Conservation (phyloP, 1,140 invertebrate species). For the Araneus ventricosus region DNA sequence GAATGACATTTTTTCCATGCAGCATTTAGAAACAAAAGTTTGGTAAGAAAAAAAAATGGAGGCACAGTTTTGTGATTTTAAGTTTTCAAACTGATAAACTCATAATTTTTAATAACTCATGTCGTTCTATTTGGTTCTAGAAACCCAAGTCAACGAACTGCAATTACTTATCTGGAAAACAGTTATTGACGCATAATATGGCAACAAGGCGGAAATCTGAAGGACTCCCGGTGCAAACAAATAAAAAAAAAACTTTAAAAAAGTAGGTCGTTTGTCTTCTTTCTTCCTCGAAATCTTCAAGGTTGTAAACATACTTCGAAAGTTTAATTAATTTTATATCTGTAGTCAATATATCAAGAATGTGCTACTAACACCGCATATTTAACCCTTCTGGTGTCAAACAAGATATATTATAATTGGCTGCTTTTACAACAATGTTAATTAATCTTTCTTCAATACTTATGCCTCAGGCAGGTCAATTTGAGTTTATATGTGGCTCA, state of each 20-base stretch:
- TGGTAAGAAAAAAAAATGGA: too few relatives aligned
- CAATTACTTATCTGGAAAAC: conserved; percentile 10
- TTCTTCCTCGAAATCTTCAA: conserved; percentile 54
- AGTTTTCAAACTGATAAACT: neutral
- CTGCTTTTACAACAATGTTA: too few relatives aligned
- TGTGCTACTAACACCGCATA: too few relatives aligned
- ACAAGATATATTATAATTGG: too few relatives aligned
- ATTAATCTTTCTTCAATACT: too few relatives aligned
- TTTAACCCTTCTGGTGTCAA: too few relatives aligned
- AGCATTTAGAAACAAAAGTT: too few relatives aligned
- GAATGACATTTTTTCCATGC: too few relatives aligned
- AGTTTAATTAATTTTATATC: conserved; percentile 6
- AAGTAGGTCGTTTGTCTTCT: conserved; percentile 39
- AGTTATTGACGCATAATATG: conserved; percentile 6
- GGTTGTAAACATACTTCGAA: conserved; percentile 22
- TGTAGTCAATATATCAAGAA: too few relatives aligned
- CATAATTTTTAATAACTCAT: neutral
- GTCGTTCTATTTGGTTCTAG: neutral
- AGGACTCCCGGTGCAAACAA: conserved; percentile 18
- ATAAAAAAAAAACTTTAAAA: neutral
- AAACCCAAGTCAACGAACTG: conserved; percentile 55
- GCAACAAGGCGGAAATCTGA: conserved; percentile 30
- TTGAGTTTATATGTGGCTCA: too few relatives aligned
- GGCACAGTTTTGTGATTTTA: neutral
- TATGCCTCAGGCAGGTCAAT: too few relatives aligned